Evolutionary conservation across 1,140 invertebrate species (phyloP), one percentile per base, ranked within the genome.

Genomic region (Gryon sp.): DNA sequence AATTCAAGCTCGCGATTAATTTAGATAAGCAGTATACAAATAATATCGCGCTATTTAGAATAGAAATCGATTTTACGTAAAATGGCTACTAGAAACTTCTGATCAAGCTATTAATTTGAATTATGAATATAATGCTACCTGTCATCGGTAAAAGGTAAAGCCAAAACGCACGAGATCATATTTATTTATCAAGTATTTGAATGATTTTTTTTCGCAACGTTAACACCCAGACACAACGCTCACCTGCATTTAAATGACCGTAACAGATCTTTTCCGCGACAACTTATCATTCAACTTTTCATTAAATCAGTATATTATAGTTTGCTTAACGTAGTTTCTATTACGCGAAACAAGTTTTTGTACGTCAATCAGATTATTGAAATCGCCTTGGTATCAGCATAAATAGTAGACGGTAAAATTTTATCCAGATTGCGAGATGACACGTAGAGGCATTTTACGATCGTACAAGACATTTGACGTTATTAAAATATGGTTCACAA

Each of bases 271-370:
- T 45, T 46, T 48, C 4, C 40, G 40, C 40, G 50, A 66, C 62
- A 55, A 46, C 48, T 66, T 66, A 55, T 55, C 60, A 63, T 43
- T 55, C 50, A 6, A 55, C 62, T 66, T 66, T 66, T 66, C 62
- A 66, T 55, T 66, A 66, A 66, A 40, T 40, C 30, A 40, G 28
- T 53, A 48, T 46, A 55, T 19, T 6, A 8, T 48, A 36, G 48
- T 55, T 40, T 28, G 62, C 53, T 55, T 32, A 57, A 40, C 12
- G 16, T 68, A 55, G 41, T 68, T 53, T 43, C 41, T 50, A 59
- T 59, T 59, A 41, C 32, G 40, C 40, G 40, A 40, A 55, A 57
- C 63, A 57, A 57, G 40, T 68, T 41, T 9, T 48, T 6, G 43
- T 43, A 52, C 52, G 52, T 57, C 63, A 68, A 59, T 68, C 63